Percentiles rank a stretch among this genome's conserved stretches.
Evolutionary conservation across 1,140 invertebrate genomes (phyloP).

Genomic region (Homarus americanus): DNA sequence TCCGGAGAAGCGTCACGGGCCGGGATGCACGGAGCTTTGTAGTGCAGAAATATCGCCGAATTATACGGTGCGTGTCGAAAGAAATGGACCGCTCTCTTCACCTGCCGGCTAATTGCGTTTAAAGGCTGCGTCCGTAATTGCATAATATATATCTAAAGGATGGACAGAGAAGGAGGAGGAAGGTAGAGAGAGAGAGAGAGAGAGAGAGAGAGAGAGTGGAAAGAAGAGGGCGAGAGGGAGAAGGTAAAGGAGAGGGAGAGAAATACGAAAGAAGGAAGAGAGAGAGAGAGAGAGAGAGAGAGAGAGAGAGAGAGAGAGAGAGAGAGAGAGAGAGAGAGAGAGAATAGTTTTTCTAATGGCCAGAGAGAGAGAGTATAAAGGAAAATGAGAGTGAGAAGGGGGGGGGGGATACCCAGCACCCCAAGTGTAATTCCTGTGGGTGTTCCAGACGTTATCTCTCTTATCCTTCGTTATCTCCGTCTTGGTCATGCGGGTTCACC

Average conservation of each 20-base stretch:
- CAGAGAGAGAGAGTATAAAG: no score
- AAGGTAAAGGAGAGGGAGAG: slow-evolving; percentile 2
- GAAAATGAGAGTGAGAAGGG: no score
- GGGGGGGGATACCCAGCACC: no score
- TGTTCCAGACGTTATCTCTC: no score
- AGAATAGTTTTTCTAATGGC: no score
- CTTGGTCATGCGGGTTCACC: no score
- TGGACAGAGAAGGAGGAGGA: no score
- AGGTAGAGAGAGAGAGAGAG: neutral
- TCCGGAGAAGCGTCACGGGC: neutral
- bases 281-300: slow-evolving; percentile 33
- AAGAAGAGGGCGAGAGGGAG: slow-evolving; percentile 6
- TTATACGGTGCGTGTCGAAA: slow-evolving; percentile 58
- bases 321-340: slow-evolving; percentile 3
- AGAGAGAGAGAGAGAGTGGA: neutral
- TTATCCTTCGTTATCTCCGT: no score
- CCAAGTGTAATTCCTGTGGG: no score
- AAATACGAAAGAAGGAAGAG: neutral
- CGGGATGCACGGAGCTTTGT: neutral
- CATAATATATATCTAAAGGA: slow-evolving; percentile 35
- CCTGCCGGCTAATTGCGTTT: slow-evolving; percentile 45
- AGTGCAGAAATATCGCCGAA: slow-evolving; percentile 44
- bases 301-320: slow-evolving; percentile 37
- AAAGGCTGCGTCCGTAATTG: slow-evolving; percentile 45
- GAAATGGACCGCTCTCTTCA: slow-evolving; percentile 45